Evolutionary conservation across 2,888 invertebrate genomes (phyloP), one percentile per base, ranked within the genome.

Genomic region (Clostera curtula): DNA sequence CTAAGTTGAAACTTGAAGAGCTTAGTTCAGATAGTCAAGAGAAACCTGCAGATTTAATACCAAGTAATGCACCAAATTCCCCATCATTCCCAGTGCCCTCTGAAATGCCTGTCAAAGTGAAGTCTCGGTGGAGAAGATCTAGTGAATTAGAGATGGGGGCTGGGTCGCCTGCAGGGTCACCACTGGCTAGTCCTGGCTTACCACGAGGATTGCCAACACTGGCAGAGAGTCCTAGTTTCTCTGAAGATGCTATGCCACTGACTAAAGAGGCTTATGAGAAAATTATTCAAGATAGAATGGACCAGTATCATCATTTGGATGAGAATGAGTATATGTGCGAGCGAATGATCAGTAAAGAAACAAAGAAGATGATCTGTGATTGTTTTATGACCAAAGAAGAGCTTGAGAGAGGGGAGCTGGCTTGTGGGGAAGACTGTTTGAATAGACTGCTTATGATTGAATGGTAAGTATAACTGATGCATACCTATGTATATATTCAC

Each of bases 401-500:
- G 61, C 86, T 93, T 40, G 88, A 88, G 19, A 85, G 91, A 31
- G 96, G 95, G 0, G 93, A 94, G 58, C 71, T 89, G 36, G 96
- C 96, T 5, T 98, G 98, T 68, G 97, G 96, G 1, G 96, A 96
- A 59, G 96, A 97, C 74, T 98, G 98, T 73, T 87, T 98, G 16
- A 98, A 98, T 85, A 89, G 97, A 60, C 87, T 98, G 64, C 89
- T 98, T n/a, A 95, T 97, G 93, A 97, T 98, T 63, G 98, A 98
- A 88, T 98, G 96, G 95, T 95, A 84, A 77, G 72, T 51, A 27
- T 29, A 12, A 19, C 7, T 27, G 22, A 19, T 19, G 15, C 18
- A 12, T 11, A 12, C 21, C 20, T 23, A 24, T 19, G 15, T 29
- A 12, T 14, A 5, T 19, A 15, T 24, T 11, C 16, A 8, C 3